These are phyloP conservation scores for Spatulosminthurus flaviceps DNA, from an alignment of 2,888 invertebrate species.

Conservation along the genomic window DNA sequence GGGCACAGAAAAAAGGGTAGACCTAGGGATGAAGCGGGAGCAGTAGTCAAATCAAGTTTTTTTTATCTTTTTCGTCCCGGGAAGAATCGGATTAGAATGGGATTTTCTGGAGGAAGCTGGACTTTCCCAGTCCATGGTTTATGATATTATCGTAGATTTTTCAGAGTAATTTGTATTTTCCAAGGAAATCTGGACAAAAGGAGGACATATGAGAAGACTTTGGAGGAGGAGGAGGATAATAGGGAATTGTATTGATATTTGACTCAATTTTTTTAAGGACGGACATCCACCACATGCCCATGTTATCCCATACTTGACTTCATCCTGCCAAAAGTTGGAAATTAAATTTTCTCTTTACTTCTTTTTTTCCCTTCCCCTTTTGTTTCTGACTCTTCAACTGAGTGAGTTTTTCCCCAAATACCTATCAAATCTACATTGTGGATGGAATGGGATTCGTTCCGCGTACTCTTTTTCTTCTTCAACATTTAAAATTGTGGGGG, in stretches of 20 bases:
- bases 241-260: slow-evolving; percentile 24
- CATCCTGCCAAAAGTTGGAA: slow-evolving; percentile 41
- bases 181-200: background rate
- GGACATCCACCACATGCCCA: background rate
- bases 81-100: background rate
- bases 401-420: too few species aligned
- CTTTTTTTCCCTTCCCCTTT: background rate
- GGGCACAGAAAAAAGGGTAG: too few species aligned
- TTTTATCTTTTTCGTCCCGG: background rate
- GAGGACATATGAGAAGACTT: background rate
- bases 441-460: too few species aligned
- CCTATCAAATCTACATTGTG: too few species aligned
- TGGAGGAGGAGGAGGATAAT: background rate
- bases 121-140: background rate
- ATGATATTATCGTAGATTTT: background rate
- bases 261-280: slow-evolving; percentile 31
- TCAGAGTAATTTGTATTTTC: background rate
- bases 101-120: background rate
- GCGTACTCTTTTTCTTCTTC: too few species aligned
- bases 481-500: too few species aligned
- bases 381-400: too few species aligned
- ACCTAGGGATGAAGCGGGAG: too few species aligned
- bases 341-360: slow-evolving; percentile 37
- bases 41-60: too few species aligned
- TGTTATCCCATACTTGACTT: slow-evolving; percentile 33